Conservation (phyloP, 1,140 invertebrate species). For the Yoshiicerus persimilis region DNA sequence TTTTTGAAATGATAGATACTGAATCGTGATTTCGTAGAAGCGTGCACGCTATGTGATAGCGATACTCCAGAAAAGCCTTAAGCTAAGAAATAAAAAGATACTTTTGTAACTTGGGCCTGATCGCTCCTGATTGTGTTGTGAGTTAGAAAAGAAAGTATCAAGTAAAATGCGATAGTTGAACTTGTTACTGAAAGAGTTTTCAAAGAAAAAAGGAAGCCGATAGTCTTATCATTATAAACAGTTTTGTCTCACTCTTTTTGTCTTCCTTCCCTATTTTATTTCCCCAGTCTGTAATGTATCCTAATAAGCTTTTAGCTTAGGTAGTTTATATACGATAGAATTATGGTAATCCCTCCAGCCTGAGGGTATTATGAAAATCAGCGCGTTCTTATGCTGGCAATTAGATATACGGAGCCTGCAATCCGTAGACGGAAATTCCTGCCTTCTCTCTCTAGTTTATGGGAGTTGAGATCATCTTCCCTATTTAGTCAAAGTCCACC, state of each 20-base stretch:
- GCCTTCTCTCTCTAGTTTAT: too few relatives aligned
- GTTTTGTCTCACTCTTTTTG: neutral
- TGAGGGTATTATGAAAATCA: neutral
- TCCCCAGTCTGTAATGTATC: neutral
- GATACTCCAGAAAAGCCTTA: neutral
- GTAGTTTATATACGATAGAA: neutral
- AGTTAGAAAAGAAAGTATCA: too few relatives aligned
- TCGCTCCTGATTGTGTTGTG: neutral
- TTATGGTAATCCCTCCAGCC: neutral
- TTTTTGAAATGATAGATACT: neutral
- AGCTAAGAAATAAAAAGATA: neutral
- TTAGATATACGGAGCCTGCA: neutral
- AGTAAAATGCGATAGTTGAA: neutral
- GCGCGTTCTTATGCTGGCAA: neutral
- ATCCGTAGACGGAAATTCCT: neutral
- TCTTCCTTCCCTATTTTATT: neutral
- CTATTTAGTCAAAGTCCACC: neutral
- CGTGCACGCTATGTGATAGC: neutral
- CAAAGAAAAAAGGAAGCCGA: neutral
- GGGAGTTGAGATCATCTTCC: neutral
- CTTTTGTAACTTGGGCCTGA: neutral
- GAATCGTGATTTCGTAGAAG: neutral
- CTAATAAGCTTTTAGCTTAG: neutral
- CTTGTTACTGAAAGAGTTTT: neutral
- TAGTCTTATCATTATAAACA: neutral